Evolutionary conservation across 2,797 vertebrate genomes (phyloP).

Genomic region (Cyclopterus lumpus): DNA sequence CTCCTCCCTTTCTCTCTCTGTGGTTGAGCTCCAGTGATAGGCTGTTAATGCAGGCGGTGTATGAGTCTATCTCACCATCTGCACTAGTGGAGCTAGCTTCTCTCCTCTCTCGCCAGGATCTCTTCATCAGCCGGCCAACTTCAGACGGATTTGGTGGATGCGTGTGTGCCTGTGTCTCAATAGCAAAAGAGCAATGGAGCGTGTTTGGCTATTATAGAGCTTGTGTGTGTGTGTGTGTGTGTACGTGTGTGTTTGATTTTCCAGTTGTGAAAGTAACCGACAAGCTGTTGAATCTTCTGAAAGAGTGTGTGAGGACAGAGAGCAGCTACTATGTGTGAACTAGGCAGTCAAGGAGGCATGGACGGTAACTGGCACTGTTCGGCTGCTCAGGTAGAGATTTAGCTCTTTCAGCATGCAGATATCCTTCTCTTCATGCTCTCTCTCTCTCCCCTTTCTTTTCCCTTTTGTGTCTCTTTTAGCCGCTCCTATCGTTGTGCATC

Average conservation of each 20-base stretch:
- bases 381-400: constrained; percentile 81
- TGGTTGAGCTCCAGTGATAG: constrained; percentile 79
- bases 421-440: constrained; percentile 13
- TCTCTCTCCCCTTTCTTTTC: background rate
- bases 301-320: constrained; percentile 62
- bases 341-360: constrained; percentile 81
- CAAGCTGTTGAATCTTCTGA: constrained; percentile 72
- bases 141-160: constrained; percentile 54
- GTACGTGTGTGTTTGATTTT: constrained; percentile 54
- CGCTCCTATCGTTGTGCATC: constrained; percentile 26
- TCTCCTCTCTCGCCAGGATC: constrained; percentile 74
- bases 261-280: constrained; percentile 64
- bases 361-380: constrained; percentile 83
- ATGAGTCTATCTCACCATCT: constrained; percentile 82
- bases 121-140: constrained; percentile 74
- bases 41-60: constrained; percentile 80
- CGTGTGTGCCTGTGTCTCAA: constrained; percentile 40
- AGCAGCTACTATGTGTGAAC: constrained; percentile 78
- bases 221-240: constrained; percentile 25
- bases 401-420: constrained; percentile 71
- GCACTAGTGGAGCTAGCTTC: constrained; percentile 79
- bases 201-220: constrained; percentile 50
- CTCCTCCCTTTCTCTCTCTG: constrained; percentile 46
- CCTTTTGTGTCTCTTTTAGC: constrained; percentile 20
- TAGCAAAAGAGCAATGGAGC: constrained; percentile 67